Conservation (phyloP, 2,797 vertebrate genomes). For the Phrynocephalus vlangalii region DNA sequence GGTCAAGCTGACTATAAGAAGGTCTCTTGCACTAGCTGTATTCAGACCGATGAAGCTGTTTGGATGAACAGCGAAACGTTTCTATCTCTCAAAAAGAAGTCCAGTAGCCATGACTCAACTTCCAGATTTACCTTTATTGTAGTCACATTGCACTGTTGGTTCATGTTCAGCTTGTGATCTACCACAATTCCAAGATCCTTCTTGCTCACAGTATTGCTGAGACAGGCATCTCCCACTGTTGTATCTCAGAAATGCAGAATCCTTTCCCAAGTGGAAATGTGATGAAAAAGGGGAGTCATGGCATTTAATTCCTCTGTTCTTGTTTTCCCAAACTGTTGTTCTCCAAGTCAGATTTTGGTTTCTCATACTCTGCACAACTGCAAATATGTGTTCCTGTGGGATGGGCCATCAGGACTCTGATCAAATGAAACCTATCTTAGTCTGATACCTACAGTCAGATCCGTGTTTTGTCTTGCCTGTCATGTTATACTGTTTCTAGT, state of each 20-base stretch:
- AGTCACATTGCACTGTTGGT: too few relatives aligned
- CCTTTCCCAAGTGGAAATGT: not conserved
- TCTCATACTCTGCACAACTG: not conserved
- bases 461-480: not conserved
- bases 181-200: too few relatives aligned
- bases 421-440: not conserved
- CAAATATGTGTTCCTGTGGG: not conserved
- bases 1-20: too few relatives aligned
- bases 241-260: not conserved
- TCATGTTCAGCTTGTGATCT: too few relatives aligned
- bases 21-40: too few relatives aligned
- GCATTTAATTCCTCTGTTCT: not conserved
- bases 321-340: not conserved
- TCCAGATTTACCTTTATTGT: too few relatives aligned
- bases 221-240: too few relatives aligned
- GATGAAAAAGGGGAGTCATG: not conserved
- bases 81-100: too few relatives aligned
- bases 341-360: not conserved
- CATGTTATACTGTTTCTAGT: not conserved
- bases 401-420: not conserved
- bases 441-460: fast-evolving
- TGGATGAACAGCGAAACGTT: too few relatives aligned
- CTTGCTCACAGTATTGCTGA: too few relatives aligned
- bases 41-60: too few relatives aligned
- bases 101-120: too few relatives aligned